Evolutionary conservation across 30 jellyfish, hydroid and myxozoan genomes (phyloP), one percentile per base, ranked within the genome.

Genomic region (Aurelia coerulea): DNA sequence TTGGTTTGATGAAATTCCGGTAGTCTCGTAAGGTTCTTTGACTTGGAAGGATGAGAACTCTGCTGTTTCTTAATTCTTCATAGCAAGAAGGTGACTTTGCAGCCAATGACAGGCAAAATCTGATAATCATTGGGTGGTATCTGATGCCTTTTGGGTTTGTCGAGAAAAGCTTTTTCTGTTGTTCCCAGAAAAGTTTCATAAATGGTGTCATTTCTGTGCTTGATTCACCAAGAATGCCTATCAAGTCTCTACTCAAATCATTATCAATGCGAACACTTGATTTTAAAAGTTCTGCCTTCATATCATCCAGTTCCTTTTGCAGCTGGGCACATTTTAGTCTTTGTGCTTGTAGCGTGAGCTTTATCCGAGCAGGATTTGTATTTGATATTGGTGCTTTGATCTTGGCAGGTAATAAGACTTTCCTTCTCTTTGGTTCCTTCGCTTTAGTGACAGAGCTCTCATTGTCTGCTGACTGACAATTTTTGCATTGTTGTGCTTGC

Each of bases 181-280:
- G 84, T 54, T 74, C 64, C 95, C 95, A 85, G 60, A 85, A 85
- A 1, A 72, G 62, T 46, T 84, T 53, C 87, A 84, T 84, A 49
- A 84, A 84, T 10, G 93, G 93, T 12, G 88, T 32, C 37, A 31
- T 18, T 17, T 67, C 72, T 23, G 3, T 41, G 2, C 10, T 8
- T 10, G 5, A 2, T 1, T 34, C 58, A 0, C 19, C 80, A 62
- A 31, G n/a, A 1, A 81, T 81, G 7, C 5, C 14, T 32, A 19
- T 11, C 31, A 73, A 3, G 35, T 84, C 93, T 2, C 52, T 15
- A 15, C 74, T 34, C 3, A 84, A 18, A 2, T 71, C 80, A 67
- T 3, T 2, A 37, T 60, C 88, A 42, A 84, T 59, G 1, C 0
- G 1, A 11, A 84, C 72, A 39, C 87, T 84, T 1, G 46, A 9